Conservation (phyloP, 2,888 invertebrate species). For the Syritta pipiens region DNA sequence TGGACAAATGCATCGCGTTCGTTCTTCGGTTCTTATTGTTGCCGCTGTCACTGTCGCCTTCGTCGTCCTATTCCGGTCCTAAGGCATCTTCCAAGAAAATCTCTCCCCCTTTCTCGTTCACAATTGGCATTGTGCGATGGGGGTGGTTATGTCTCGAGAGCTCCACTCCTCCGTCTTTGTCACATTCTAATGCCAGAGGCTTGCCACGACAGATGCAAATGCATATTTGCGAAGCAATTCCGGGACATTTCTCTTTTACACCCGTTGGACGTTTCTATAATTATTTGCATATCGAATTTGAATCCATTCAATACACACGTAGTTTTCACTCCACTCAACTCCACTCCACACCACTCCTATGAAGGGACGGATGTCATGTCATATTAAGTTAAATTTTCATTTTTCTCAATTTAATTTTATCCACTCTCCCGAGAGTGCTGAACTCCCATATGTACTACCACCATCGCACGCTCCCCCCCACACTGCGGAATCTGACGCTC, state of each 20-base stretch:
- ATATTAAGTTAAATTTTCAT: slow-evolving; percentile 60
- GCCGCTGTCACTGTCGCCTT: background rate
- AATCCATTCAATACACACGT: slow-evolving; percentile 11
- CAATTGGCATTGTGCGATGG: slow-evolving; percentile 35
- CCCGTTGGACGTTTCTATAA: slow-evolving; percentile 38
- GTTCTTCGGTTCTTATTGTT: background rate
- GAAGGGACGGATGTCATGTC: slow-evolving; percentile 48
- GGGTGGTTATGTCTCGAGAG: slow-evolving; percentile 21
- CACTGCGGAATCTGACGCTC: background rate
- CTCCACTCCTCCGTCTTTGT: slow-evolving; percentile 44
- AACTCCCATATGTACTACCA: slow-evolving; percentile 16
- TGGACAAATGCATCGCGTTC: slow-evolving; percentile 53
- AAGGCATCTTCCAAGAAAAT: background rate
- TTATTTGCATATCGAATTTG: slow-evolving; percentile 59
- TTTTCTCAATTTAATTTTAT: slow-evolving; percentile 65
- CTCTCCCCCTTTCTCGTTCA: background rate
- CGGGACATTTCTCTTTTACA: slow-evolving; percentile 19
- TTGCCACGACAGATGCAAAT: slow-evolving; percentile 43
- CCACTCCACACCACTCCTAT: background rate
- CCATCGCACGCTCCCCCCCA: background rate
- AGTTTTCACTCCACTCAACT: background rate
- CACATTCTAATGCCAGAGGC: slow-evolving; percentile 29
- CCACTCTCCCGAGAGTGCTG: slow-evolving; percentile 27
- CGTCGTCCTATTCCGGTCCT: background rate
- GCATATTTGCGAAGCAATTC: slow-evolving; percentile 44